phyloP scores from a whole-genome alignment of 1,140 invertebrate species.

The Atta texana region DNA sequence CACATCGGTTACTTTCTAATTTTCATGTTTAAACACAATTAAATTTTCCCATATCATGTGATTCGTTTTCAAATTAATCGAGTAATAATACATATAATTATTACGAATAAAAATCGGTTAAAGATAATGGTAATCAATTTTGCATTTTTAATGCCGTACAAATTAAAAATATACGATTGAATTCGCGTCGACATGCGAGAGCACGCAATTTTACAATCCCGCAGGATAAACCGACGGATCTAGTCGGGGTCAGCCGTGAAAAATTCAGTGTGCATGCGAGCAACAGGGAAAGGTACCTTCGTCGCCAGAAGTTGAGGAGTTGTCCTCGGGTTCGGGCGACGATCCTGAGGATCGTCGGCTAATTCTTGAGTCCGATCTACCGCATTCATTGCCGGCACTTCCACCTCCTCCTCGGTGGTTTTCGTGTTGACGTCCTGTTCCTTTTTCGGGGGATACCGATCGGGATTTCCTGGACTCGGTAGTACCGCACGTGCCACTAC shows the following conservation, averaged over 20 bases:
- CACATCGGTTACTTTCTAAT: not conserved
- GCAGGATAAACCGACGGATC: not conserved
- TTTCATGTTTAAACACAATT: slow-evolving; percentile 3
- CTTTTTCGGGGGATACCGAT: slow-evolving; percentile 68
- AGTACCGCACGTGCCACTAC: slow-evolving; percentile 38
- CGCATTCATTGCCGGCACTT: slow-evolving; percentile 72
- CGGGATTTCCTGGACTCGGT: slow-evolving; percentile 55
- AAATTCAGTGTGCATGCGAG: slow-evolving; percentile 42
- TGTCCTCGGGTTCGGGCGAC: slow-evolving; percentile 83
- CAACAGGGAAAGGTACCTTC: slow-evolving; percentile 80
- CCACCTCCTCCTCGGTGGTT: slow-evolving; percentile 65
- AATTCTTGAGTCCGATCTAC: slow-evolving; percentile 68
- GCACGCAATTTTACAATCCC: slow-evolving; percentile 6
- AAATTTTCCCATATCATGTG: not conserved
- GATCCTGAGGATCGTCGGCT: slow-evolving; percentile 78
- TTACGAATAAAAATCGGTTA: not conserved
- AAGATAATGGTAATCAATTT: not conserved
- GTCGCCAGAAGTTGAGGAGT: slow-evolving; percentile 84
- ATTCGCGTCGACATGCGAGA: not conserved
- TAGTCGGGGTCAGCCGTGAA: not conserved
- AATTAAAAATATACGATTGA: not conserved
- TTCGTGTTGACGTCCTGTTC: slow-evolving; percentile 59
- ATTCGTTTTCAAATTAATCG: not conserved
- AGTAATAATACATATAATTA: not conserved
- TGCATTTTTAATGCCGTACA: not conserved